These are phyloP conservation scores for Apamea anceps DNA, from an alignment of 2,888 invertebrate species.

Conservation along the genomic window DNA sequence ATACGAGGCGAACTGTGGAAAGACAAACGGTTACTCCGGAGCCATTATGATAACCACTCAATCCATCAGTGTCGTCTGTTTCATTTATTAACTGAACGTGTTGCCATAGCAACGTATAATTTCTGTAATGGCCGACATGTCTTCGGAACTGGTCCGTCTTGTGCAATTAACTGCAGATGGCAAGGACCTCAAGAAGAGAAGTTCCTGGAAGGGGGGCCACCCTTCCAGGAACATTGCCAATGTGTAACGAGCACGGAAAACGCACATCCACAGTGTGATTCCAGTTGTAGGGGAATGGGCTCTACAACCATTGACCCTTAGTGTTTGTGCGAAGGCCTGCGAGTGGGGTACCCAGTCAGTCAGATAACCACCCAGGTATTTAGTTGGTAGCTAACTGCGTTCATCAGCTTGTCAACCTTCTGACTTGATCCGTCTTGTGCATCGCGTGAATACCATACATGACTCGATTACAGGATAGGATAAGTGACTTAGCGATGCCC, in stretches of 20 bases:
- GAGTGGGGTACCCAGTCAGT: too few relatives aligned
- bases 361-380: not conserved
- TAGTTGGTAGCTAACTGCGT: not conserved
- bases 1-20: not conserved
- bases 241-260: not conserved
- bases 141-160: constrained; percentile 14
- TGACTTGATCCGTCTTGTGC: not conserved
- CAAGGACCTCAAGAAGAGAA: constrained; percentile 22
- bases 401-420: constrained; percentile 9
- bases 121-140: constrained; percentile 4
- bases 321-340: not conserved
- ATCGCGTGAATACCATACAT: not conserved
- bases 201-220: too few relatives aligned
- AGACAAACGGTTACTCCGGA: not conserved
- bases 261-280: not conserved
- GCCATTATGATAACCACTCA: not conserved
- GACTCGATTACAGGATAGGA: not conserved
- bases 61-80: not conserved
- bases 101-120: constrained; percentile 24
- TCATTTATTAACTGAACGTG: not conserved
- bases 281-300: too few relatives aligned
- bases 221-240: not conserved
- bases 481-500: not conserved
- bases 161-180: constrained; percentile 21
- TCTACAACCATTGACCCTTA: not conserved